Base-by-base conservation (phyloP, 2,113 vertebrate genomes). In the Apteryx mantelli region DNA sequence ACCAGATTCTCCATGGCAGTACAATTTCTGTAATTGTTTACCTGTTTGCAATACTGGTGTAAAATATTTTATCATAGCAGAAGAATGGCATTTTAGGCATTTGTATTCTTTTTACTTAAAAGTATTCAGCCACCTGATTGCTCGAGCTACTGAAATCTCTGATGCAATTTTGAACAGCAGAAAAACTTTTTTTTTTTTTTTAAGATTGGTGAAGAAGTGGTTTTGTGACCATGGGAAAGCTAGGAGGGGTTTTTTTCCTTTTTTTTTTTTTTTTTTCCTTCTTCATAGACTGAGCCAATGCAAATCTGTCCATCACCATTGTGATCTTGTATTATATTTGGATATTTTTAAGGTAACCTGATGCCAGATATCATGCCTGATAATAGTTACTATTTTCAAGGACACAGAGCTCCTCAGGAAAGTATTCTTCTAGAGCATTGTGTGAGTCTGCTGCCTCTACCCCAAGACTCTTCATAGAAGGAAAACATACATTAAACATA, bases 401-500 rank as follows among this genome's bases (percentile, higher is more conserved):
- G 63, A 40, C 63, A 73, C 30, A 73, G 74, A 73, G 36, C 32
- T 50, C 52, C 28, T 36, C n/a, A 75, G 50, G 38, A 52, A 36
- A 89, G 6, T 70, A 53, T 79, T 92, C 63, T 79, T 76, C 80
- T 44, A 73, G 36, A 91, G 34, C 32, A 50, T 46, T 25, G 12
- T 66, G 32, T 89, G 81, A 85, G 53, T 74, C 82, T 93, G 69
- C 87, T 95, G 61, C 63, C 56, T 91, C 58, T 87, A 32, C 36
- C 38, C 34, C 88, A 19, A 88, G 79, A 81, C 46, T 69, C 36
- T 63, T 95, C 48, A 17, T 46, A 69, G 84, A 61, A 75, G 56
- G 82, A 92, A 87, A 93, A 38, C 96, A 95, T 91, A 91, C 75
- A 89, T 93, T 92, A 94, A 96, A 88, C 82, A 96, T 95, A 94